Evolutionary conservation across 1,140 invertebrate genomes (phyloP).

Genomic region (Pogonognathellus flavescens): DNA sequence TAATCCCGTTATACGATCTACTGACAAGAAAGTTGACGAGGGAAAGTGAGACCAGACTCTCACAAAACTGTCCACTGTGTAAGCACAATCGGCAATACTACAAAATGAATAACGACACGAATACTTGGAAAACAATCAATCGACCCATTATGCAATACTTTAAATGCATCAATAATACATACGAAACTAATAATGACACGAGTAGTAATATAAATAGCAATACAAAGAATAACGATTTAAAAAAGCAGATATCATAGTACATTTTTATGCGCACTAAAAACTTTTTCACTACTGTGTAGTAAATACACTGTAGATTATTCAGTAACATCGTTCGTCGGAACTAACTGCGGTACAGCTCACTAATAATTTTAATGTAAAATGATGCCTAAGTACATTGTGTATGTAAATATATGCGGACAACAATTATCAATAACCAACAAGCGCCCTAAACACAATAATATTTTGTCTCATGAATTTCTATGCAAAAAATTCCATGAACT

Average conservation of each 20-base stretch:
- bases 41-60: background rate
- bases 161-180: background rate
- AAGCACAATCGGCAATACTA: background rate
- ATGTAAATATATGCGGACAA: no score
- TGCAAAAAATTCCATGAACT: no score
- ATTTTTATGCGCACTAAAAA: conserved; percentile 28
- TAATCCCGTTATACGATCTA: background rate
- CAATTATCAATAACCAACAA: no score
- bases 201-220: conserved; percentile 22
- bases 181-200: background rate
- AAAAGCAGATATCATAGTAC: background rate
- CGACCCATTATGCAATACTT: background rate
- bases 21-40: background rate
- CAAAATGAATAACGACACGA: background rate
- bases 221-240: background rate
- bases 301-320: background rate
- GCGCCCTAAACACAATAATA: no score
- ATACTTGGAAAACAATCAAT: background rate
- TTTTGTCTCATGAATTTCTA: no score
- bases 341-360: no score
- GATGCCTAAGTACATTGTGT: no score
- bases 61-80: background rate
- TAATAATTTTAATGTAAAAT: conserved; percentile 10
- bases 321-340: no score
- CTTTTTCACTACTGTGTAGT: conserved; percentile 5